These are phyloP conservation scores for Palaemon carinicauda DNA, from an alignment of 1,140 invertebrate genomes.

Conservation along the genomic window DNA sequence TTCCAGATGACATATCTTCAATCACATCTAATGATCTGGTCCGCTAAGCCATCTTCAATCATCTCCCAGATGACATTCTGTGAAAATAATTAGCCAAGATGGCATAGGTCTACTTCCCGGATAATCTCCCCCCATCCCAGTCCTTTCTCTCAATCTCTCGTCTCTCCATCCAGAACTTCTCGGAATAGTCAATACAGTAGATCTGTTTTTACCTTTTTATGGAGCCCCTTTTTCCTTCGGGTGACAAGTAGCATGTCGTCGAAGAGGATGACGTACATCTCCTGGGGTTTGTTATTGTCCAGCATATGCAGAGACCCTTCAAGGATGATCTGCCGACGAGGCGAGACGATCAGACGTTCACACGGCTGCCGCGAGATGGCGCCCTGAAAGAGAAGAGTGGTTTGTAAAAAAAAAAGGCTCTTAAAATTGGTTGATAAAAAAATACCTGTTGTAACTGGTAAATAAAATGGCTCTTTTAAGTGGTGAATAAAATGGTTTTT, in stretches of 20 bases:
- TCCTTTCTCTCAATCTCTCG: not conserved
- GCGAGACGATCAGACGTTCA: conserved; percentile 74
- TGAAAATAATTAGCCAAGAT: too few species aligned
- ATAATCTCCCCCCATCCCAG: not conserved
- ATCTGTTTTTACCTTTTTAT: conserved; percentile 70
- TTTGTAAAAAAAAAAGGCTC: too few species aligned
- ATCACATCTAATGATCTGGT: too few species aligned
- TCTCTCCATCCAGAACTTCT: not conserved
- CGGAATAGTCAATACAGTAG: too few species aligned
- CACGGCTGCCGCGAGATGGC: conserved; percentile 74
- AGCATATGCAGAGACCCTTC: conserved; percentile 72
- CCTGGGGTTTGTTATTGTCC: conserved; percentile 70
- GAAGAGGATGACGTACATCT: conserved; percentile 75
- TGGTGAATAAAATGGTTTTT: too few species aligned
- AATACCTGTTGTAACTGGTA: too few species aligned
- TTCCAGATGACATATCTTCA: too few species aligned
- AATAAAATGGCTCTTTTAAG: too few species aligned
- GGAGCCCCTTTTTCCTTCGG: conserved; percentile 71
- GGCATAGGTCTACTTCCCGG: too few species aligned
- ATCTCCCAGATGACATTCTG: too few species aligned
- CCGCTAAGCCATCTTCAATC: too few species aligned
- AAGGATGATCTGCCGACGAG: conserved; percentile 71
- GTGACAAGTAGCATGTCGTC: conserved; percentile 76
- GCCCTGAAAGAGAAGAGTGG: conserved; percentile 63
- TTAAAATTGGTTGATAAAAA: too few species aligned